Evolutionary conservation across 37 sponge, comb jelly and placozoan species (phyloP).

Genomic region (Spongilla lacustris): DNA sequence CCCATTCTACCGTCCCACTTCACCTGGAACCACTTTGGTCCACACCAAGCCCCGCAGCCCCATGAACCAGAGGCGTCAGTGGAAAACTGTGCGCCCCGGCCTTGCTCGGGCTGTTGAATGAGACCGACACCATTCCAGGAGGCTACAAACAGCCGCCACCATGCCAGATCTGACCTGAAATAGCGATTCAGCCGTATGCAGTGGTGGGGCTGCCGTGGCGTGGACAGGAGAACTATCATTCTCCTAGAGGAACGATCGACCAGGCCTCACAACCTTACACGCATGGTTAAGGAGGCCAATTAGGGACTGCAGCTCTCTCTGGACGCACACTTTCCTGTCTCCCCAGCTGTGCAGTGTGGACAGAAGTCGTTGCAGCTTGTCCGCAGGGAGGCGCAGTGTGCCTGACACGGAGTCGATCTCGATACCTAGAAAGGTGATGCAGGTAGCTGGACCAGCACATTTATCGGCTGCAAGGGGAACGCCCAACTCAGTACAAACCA

Average conservation of each 20-base stretch:
- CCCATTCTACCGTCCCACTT: background rate
- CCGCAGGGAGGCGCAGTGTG: background rate
- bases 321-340: background rate
- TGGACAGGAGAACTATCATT: background rate
- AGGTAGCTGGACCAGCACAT: conserved; percentile 15
- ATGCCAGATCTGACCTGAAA: conserved; percentile 19
- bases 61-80: conserved; percentile 38
- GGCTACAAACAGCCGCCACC: conserved; percentile 24
- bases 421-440: conserved; percentile 14
- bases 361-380: background rate
- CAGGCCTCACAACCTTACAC: conserved; percentile 8
- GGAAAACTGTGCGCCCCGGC: background rate
- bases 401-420: background rate
- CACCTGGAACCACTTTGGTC: conserved; percentile 20
- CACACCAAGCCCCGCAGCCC: conserved; percentile 23
- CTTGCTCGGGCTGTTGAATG: background rate
- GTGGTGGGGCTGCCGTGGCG: background rate
- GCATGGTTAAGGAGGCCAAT: background rate
- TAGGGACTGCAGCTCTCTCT: background rate
- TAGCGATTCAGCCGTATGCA: conserved; percentile 6
- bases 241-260: conserved; percentile 8
- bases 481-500: background rate
- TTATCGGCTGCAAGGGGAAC: conserved; percentile 8
- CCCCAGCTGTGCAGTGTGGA: background rate
- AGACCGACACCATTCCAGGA: conserved; percentile 32